Conservation (phyloP, 2,888 invertebrate species). For the Nasonia oneida region DNA sequence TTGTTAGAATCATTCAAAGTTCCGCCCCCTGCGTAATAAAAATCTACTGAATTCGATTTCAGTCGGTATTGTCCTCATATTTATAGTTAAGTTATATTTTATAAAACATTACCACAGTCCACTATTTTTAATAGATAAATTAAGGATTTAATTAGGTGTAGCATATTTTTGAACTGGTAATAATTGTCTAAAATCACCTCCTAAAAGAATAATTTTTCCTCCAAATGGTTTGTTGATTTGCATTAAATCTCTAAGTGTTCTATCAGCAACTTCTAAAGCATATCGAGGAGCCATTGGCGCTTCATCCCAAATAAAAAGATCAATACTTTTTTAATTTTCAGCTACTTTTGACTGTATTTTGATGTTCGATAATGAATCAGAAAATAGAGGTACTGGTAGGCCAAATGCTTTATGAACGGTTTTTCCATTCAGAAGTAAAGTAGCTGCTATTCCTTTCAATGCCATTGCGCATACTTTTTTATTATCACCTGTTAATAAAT, state of each 20-base stretch:
- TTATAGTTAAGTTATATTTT: background rate
- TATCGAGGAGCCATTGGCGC: background rate
- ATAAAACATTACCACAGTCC: background rate
- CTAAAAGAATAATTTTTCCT: too few species aligned
- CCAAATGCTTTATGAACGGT: background rate
- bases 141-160: background rate
- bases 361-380: background rate
- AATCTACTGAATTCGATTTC: background rate
- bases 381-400: background rate
- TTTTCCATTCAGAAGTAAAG: background rate
- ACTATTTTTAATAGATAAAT: slow-evolving; percentile 15
- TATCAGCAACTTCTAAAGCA: background rate
- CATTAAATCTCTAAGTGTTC: too few species aligned
- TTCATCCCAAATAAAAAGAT: background rate
- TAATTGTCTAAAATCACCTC: too few species aligned
- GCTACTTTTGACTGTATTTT: background rate
- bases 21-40: background rate
- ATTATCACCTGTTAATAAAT: background rate
- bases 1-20: background rate
- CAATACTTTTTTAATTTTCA: background rate
- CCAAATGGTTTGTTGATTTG: too few species aligned
- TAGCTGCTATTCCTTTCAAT: background rate
- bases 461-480: background rate
- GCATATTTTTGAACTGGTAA: too few species aligned
- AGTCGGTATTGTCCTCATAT: background rate